phyloP scores from a whole-genome alignment of 2,113 vertebrate species.

The Atrichornis clamosus region DNA sequence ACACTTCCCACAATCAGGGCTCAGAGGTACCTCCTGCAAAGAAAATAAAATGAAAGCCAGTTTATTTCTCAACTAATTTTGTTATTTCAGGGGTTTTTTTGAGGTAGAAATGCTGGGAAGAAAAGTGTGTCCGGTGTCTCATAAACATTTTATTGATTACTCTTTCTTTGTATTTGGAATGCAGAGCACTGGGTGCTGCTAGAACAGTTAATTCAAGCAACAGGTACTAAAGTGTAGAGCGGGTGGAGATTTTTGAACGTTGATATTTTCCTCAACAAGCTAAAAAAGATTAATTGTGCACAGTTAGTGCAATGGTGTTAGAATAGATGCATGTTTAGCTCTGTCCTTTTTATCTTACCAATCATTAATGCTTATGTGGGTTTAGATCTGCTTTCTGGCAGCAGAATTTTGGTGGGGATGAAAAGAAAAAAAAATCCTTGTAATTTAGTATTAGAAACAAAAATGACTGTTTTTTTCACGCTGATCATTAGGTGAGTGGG shows the following conservation, averaged over 20 bases:
- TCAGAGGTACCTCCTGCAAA: not conserved
- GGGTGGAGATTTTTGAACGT: not conserved
- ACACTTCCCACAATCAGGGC: not conserved
- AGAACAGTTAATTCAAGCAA: not conserved
- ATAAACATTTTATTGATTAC: not conserved
- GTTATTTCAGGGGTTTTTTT: not conserved
- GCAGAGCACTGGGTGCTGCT: not conserved
- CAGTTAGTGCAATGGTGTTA: not conserved
- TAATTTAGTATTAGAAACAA: not conserved
- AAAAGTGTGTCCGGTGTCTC: not conserved
- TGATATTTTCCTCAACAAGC: not conserved
- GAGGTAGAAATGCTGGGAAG: not conserved
- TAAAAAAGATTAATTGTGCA: not conserved
- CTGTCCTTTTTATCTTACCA: not conserved
- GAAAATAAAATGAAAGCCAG: not conserved
- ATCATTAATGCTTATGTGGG: not conserved
- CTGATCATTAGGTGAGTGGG: not conserved
- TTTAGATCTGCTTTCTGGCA: not conserved
- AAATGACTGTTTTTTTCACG: not conserved
- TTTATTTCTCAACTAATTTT: not conserved
- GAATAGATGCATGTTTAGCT: not conserved
- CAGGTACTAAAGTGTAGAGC: not conserved
- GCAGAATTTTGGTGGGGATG: not conserved
- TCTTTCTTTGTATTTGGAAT: not conserved
- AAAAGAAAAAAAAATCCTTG: not conserved